These are phyloP conservation scores for Leucoraja ocellata DNA, from an alignment of 2,797 vertebrate species.

Conservation along the genomic window DNA sequence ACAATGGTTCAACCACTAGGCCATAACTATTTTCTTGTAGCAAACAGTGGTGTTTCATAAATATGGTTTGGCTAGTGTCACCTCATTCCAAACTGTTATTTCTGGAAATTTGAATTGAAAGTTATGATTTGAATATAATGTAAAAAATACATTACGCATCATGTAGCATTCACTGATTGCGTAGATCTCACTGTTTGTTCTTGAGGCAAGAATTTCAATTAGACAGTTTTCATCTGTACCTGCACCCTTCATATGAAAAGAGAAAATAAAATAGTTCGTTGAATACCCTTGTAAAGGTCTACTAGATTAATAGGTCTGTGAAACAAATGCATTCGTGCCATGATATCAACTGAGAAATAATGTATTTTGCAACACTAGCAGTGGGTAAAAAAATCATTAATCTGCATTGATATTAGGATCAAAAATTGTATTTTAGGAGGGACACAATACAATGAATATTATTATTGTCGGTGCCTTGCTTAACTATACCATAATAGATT, in stretches of 20 bases:
- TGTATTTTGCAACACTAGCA: not conserved
- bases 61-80: not conserved
- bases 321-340: not conserved
- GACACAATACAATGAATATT: not conserved
- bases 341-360: not conserved
- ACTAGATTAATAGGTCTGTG: not conserved
- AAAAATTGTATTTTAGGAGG: not conserved
- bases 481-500: not conserved
- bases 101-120: not conserved
- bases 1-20: not conserved
- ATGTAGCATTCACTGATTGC: constrained; percentile 63
- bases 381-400: not conserved
- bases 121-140: not conserved
- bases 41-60: not conserved
- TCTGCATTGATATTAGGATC: not conserved
- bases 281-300: not conserved
- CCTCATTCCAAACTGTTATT: not conserved
- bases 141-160: constrained; percentile 54
- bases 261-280: not conserved
- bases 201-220: constrained; percentile 66
- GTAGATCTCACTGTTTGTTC: constrained; percentile 65
- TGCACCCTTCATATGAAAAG: constrained; percentile 50
- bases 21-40: not conserved
- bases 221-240: constrained; percentile 64
- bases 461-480: not conserved